A percentile compares a stretch with the other conserved stretches of the same genome.
These are phyloP conservation scores for Trachymyrmex cornetzi DNA, from an alignment of 1,140 invertebrate species.

Conservation along the genomic window DNA sequence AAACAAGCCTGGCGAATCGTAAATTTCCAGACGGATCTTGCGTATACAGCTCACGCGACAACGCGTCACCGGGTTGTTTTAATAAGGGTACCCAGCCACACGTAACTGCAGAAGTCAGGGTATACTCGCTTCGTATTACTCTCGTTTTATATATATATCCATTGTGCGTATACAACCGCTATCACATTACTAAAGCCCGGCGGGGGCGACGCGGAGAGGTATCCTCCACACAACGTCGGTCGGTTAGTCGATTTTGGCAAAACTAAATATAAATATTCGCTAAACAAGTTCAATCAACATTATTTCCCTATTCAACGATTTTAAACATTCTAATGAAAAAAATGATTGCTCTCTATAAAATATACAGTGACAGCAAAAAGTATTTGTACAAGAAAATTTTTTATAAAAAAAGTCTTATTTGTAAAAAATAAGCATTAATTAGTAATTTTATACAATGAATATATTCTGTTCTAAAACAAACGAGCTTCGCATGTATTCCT, in stretches of 20 bases:
- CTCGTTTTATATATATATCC: slow-evolving; percentile 71
- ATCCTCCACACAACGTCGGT: slow-evolving; percentile 3
- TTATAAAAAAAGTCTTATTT: no score
- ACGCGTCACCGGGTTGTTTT: slow-evolving; percentile 44
- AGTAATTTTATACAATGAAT: no score
- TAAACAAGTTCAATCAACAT: not conserved
- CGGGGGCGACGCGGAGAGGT: not conserved
- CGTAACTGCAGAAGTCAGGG: slow-evolving; percentile 56
- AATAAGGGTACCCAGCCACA: slow-evolving; percentile 42
- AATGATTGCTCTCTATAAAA: not conserved
- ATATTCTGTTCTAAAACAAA: no score
- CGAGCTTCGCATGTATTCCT: no score
- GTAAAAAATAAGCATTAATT: no score
- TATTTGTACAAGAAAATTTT: no score
- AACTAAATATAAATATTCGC: slow-evolving; percentile 12
- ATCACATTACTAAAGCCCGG: slow-evolving; percentile 58
- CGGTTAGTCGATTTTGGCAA: not conserved
- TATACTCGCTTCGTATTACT: slow-evolving; percentile 56
- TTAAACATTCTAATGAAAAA: not conserved
- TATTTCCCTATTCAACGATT: not conserved
- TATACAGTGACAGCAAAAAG: no score
- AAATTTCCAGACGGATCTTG: slow-evolving; percentile 43
- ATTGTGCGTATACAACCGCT: slow-evolving; percentile 46
- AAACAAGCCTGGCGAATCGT: slow-evolving; percentile 22
- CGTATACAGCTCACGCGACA: not conserved